Percentiles rank a stretch among this genome's conserved stretches.
These are phyloP conservation scores for Diaprepes abbreviatus DNA, from an alignment of 2,888 invertebrate genomes.

Conservation along the genomic window DNA sequence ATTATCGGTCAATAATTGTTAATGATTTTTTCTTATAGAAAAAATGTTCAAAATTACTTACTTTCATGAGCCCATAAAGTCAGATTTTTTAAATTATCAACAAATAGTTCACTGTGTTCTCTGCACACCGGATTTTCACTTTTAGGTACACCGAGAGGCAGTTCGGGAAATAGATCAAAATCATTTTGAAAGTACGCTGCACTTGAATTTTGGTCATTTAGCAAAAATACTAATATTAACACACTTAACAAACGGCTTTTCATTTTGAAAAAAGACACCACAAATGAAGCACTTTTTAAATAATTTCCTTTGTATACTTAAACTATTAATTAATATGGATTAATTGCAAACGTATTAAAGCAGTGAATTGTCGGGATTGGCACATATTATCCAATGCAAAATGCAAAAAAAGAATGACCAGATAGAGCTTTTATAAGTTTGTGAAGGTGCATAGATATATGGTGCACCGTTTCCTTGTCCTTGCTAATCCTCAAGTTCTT, in stretches of 20 bases:
- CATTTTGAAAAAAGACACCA: slow-evolving; percentile 4
- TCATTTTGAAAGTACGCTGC: slow-evolving; percentile 46
- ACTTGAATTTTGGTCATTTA: not conserved
- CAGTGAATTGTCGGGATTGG: not conserved
- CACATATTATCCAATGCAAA: slow-evolving; percentile 10
- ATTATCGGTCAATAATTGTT: too few relatives aligned
- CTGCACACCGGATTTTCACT: slow-evolving; percentile 55
- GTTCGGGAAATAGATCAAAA: slow-evolving; percentile 54
- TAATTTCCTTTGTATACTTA: too few relatives aligned
- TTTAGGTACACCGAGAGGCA: slow-evolving; percentile 54
- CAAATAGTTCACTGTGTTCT: slow-evolving; percentile 55
- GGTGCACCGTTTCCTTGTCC: slow-evolving; percentile 32
- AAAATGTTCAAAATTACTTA: too few relatives aligned
- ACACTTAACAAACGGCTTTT: not conserved
- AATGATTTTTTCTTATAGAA: too few relatives aligned
- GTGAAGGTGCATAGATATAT: slow-evolving; percentile 49
- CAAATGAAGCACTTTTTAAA: too few relatives aligned
- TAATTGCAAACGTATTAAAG: not conserved
- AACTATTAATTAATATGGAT: not conserved
- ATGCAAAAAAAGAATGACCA: slow-evolving; percentile 45
- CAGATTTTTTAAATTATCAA: slow-evolving; percentile 55
- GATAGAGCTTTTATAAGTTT: slow-evolving; percentile 55
- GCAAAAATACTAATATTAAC: not conserved
- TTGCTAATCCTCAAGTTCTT: slow-evolving; percentile 25
- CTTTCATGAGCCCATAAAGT: slow-evolving; percentile 58